These are phyloP conservation scores for Zenarchopterus dispar DNA, from an alignment of 2,797 vertebrate genomes.

Conservation along the genomic window DNA sequence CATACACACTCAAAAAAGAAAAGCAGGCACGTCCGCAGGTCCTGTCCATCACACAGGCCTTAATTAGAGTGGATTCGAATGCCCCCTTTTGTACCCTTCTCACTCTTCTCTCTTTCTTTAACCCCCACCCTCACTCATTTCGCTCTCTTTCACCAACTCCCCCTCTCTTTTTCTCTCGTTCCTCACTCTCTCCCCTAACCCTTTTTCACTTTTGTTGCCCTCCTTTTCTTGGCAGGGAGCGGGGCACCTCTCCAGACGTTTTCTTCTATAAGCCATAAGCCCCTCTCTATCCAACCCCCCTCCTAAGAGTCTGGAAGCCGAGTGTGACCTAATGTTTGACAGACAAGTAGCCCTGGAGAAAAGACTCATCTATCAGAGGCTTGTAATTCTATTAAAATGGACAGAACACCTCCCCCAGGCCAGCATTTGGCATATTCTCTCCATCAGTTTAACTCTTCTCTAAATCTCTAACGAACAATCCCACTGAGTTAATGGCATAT, in stretches of 20 bases:
- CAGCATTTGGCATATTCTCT: conserved; percentile 70
- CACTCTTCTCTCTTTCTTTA: conserved; percentile 75
- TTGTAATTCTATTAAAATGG: conserved; percentile 83
- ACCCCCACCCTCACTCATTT: conserved; percentile 63
- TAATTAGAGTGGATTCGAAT: conserved; percentile 83
- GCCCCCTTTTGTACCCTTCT: conserved; percentile 79
- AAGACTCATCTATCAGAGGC: conserved; percentile 78
- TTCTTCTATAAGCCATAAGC: conserved; percentile 58
- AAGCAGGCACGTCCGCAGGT: conserved; percentile 79
- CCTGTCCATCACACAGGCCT: conserved; percentile 81
- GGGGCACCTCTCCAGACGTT: conserved; percentile 77
- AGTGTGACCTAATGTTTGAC: conserved; percentile 86
- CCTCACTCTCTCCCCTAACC: conserved; percentile 51
- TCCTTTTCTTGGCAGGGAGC: conserved; percentile 74
- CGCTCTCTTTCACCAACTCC: conserved; percentile 62
- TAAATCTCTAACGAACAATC: conserved; percentile 74
- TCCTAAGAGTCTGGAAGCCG: conserved; percentile 55
- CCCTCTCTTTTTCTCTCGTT: conserved; percentile 55
- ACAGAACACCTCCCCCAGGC: conserved; percentile 67
- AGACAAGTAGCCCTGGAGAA: conserved; percentile 81
- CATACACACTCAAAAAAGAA: conserved; percentile 45
- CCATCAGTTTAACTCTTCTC: conserved; percentile 68
- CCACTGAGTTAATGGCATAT: conserved; percentile 57
- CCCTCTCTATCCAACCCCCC: conserved; percentile 33
- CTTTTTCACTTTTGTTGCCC: conserved; percentile 74